Evolutionary conservation across 2,113 vertebrate species (phyloP), one percentile per base, ranked within the genome.

Genomic region (Thamnaconus septentrionalis): DNA sequence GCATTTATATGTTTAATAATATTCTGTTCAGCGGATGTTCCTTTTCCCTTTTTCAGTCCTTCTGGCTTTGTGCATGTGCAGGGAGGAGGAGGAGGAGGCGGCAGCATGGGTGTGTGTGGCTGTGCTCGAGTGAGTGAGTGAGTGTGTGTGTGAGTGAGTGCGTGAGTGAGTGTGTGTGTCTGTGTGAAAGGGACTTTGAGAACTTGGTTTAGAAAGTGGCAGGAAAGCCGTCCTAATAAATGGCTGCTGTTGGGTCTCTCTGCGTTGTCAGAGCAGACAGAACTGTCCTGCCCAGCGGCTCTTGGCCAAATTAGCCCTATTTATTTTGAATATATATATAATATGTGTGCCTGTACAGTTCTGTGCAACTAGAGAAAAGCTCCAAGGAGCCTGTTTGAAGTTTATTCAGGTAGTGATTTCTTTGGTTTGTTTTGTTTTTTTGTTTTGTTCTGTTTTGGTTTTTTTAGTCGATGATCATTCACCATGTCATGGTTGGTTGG

Each of bases 261-360:
- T 75, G 59, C 78, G 11, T 64, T 71, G 63, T 73, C 69, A 59
- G 47, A 78, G 59, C 39, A 11, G 66, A 76, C 80, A 78, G 73
- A 56, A 40, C 73, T 45, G 76, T 74, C 81, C 82, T 80, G 85
- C 75, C 59, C 74, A 61, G 66, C 68, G 68, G 84, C 73, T 84
- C 75, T 75, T 58, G 80, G 85, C 88, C 86, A 82, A 88, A 88
- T 82, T 77, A 80, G 65, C 76, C 90, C 87, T 92, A 92, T 92
- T 92, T 93, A 93, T 93, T 92, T 92, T 77, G 85, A 89, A 90
- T 88, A 88, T 89, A 81, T 89, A 81, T 88, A 90, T 87, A 83
- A 88, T 88, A 81, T 75, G 78, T 91, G 90, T 92, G 88, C 89
- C 89, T 93, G 91, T 92, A 93, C 90, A 92, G 90, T 90, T 83